These are phyloP conservation scores for Caenorhabditis briggsae DNA, from an alignment of 1,140 invertebrate species.

Conservation along the genomic window DNA sequence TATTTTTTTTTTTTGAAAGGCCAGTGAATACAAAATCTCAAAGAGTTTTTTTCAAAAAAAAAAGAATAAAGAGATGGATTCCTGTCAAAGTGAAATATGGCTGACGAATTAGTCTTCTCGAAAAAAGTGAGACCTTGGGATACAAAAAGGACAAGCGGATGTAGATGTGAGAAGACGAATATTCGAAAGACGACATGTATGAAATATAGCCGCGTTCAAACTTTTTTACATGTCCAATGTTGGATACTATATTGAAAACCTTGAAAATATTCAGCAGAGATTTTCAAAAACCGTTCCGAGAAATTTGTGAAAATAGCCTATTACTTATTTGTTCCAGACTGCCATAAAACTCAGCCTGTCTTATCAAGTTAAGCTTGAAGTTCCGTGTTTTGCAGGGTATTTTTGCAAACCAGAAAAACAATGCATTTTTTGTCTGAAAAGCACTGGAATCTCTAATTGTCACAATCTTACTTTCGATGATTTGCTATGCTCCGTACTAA, in stretches of 20 bases:
- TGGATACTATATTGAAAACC: neutral
- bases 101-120: constrained; percentile 39
- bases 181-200: constrained; percentile 23
- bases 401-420: neutral
- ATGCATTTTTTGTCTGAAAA: neutral
- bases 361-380: too few species aligned
- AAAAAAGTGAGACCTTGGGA: constrained; percentile 50
- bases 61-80: neutral
- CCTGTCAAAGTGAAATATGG: constrained; percentile 50
- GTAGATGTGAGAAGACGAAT: neutral
- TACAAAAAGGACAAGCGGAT: constrained; percentile 8
- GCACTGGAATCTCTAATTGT: too few species aligned
- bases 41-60: too few species aligned
- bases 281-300: too few species aligned
- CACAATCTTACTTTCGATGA: too few species aligned
- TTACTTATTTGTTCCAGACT: too few species aligned
- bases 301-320: too few species aligned
- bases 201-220: neutral
- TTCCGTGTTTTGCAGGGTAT: too few species aligned
- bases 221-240: neutral
- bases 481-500: too few species aligned
- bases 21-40: constrained; percentile 1
- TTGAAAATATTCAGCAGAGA: too few species aligned
- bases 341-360: too few species aligned
- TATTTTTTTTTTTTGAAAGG: neutral